Evolutionary conservation across 2,797 vertebrate species (phyloP), one percentile per base, ranked within the genome.

Genomic region (Brachyrhaphis roseni): DNA sequence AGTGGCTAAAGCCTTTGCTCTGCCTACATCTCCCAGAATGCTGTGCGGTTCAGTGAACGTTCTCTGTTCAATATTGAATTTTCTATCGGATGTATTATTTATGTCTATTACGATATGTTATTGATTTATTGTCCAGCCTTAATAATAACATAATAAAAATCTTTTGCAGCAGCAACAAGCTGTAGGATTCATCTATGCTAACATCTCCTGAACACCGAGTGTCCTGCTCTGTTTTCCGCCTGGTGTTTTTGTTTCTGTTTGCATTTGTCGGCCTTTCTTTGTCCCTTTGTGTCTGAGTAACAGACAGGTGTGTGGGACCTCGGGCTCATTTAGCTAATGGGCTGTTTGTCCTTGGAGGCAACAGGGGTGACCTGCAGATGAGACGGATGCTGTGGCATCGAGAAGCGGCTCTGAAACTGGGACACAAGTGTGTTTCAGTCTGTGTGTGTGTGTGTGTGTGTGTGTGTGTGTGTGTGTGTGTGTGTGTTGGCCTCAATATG

Each of bases 251-350:
- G 77, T 78, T 80, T 74, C 59, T 26, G 15, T 46, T 72, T 64
- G 77, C 71, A 2, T 64, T 1, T 46, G 43, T 55, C 45, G 51
- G 26, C 79, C 64, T 68, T 43, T 74, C 53, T 81, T 75, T 46
- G 45, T 73, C 53, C 20, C 28, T 83, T 39, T 78, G 78, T 82
- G 55, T 36, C 39, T 28, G 34, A 34, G 72, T 51, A 76, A 26
- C 43, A 84, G 89, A 87, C 91, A 94, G 90, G 90, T 93, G 89
- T 79, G 74, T 51, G 62, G 85, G 84, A 89, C 91, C 89, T 86
- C 84, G 80, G 90, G 90, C 89, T 92, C 89, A 93, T 94, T 94
- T 92, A 92, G 93, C 88, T 94, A 94, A 94, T 93, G 91, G 91
- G 79, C 87, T 89, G 91, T 92, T 92, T 92, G 93, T 95, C 94